Evolutionary conservation across 64 coral and sea anemone species (phyloP).

Genomic region (Catalaphyllia jardinei): DNA sequence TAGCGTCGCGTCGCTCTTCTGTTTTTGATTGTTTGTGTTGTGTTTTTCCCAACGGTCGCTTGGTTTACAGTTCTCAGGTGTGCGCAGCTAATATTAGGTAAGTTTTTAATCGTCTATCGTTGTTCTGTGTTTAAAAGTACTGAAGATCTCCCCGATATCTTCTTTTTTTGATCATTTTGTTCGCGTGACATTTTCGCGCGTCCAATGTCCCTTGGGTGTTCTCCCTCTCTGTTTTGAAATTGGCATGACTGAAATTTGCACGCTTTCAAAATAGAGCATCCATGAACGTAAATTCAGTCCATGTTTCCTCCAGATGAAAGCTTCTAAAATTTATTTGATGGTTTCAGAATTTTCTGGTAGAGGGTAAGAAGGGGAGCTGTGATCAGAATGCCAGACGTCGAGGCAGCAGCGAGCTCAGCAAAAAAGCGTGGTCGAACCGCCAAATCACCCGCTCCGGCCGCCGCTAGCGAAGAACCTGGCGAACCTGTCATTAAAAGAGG

Average conservation of each 20-base stretch:
- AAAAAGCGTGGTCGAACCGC: slow-evolving; percentile 43
- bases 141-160: background rate
- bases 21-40: slow-evolving; percentile 29
- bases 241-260: background rate
- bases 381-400: slow-evolving; percentile 31
- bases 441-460: background rate
- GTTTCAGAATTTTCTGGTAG: background rate
- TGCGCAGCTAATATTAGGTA: slow-evolving; percentile 21
- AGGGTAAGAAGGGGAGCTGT: background rate
- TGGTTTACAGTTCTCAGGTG: slow-evolving; percentile 25
- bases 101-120: background rate
- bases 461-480: background rate
- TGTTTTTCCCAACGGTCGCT: slow-evolving; percentile 33
- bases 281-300: background rate
- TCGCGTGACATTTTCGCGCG: slow-evolving; percentile 39
- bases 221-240: background rate
- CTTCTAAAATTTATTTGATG: background rate
- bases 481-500: slow-evolving; percentile 65
- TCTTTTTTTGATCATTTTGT: background rate
- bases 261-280: background rate
- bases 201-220: background rate
- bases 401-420: background rate
- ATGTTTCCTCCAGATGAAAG: background rate
- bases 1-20: background rate
- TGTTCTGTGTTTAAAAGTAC: background rate